These are phyloP conservation scores for Alosa alosa DNA, from an alignment of 2,113 vertebrate species.

Conservation along the genomic window DNA sequence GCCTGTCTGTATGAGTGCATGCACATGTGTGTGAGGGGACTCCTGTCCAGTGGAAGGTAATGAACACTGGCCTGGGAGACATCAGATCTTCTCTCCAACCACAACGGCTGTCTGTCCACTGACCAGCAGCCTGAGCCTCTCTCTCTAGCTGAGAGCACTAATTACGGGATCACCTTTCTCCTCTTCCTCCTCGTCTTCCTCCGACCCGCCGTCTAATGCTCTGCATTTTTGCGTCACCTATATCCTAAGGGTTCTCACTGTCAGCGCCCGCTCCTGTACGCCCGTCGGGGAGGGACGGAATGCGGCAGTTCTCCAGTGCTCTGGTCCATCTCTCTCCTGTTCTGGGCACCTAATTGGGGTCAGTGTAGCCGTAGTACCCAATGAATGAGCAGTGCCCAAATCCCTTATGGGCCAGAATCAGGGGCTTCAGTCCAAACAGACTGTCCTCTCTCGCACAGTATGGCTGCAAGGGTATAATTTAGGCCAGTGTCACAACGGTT, in stretches of 20 bases:
- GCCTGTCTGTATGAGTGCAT: neutral
- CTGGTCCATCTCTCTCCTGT: neutral
- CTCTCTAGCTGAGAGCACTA: neutral
- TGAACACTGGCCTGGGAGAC: neutral
- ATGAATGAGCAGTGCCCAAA: neutral
- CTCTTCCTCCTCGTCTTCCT: neutral
- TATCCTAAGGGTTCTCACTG: constrained; percentile 4
- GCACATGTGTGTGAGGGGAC: neutral
- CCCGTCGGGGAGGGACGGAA: neutral
- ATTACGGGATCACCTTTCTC: constrained; percentile 15
- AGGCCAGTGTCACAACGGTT: neutral
- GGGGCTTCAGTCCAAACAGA: neutral
- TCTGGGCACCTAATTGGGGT: neutral
- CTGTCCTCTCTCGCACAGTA: neutral
- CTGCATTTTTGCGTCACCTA: neutral
- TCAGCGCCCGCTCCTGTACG: neutral
- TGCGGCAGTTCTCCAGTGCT: neutral
- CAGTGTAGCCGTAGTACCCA: neutral
- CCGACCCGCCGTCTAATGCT: neutral
- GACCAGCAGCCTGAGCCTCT: neutral
- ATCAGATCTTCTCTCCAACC: neutral
- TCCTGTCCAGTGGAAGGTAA: neutral
- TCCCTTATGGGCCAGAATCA: neutral
- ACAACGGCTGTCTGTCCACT: neutral
- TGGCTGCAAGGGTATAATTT: neutral